phyloP scores from a whole-genome alignment of 2,888 invertebrate genomes.

The Leptinotarsa tumamoca region DNA sequence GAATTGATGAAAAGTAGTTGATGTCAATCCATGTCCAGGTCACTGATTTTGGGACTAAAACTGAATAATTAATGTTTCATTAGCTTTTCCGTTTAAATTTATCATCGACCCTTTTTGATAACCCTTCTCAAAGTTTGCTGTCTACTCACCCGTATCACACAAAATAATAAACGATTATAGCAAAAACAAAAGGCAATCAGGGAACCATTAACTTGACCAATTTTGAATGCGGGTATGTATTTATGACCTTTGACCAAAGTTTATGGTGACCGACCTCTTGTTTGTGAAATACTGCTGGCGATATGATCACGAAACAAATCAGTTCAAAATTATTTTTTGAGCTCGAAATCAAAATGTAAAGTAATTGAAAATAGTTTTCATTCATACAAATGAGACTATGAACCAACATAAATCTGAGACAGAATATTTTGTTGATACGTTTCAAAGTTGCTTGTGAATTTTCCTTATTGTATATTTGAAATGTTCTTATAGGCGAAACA shows the following conservation, averaged over 20 bases:
- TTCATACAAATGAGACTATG: no score
- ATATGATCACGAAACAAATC: conserved; percentile 16
- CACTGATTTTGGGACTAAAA: background rate
- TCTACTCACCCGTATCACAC: conserved; percentile 13
- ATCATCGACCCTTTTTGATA: conserved; percentile 15
- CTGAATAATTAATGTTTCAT: background rate
- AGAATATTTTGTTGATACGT: no score
- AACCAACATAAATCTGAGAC: no score
- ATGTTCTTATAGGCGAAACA: no score
- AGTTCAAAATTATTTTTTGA: background rate
- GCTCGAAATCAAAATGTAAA: no score
- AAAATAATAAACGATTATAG: conserved; percentile 19
- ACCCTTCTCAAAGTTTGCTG: conserved; percentile 15
- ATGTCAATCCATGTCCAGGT: no score
- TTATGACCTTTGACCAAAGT: conserved; percentile 17
- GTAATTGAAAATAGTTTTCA: no score
- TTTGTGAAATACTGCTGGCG: conserved; percentile 7
- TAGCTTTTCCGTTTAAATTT: background rate
- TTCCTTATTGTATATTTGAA: no score
- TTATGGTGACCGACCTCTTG: background rate
- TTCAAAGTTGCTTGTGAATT: no score
- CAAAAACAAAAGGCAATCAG: conserved; percentile 28
- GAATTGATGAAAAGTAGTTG: no score
- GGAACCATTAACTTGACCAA: conserved; percentile 13
- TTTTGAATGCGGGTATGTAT: conserved; percentile 19